Percentiles rank a stretch among this genome's conserved stretches.
phyloP scores from a whole-genome alignment of 2,797 vertebrate genomes.

The Babyrousa celebensis region DNA sequence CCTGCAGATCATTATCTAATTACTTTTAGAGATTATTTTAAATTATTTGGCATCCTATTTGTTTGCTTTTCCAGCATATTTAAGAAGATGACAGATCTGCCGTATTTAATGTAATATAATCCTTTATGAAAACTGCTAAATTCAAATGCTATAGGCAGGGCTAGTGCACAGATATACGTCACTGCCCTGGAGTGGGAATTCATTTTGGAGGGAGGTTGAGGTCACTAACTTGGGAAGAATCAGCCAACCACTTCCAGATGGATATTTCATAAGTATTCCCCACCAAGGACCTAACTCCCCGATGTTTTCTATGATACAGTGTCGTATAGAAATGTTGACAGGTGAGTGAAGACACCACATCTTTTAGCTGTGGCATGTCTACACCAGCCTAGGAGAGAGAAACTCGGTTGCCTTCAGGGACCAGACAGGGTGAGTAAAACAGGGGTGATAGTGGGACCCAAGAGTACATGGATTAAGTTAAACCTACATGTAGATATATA shows the following conservation, averaged over 20 bases:
- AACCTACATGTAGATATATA: neutral
- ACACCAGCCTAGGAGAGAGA: neutral
- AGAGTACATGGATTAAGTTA: neutral
- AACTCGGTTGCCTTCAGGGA: neutral
- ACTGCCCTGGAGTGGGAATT: neutral
- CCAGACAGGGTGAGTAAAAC: neutral
- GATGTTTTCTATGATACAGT: neutral
- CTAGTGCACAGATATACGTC: neutral
- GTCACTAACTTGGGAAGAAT: neutral
- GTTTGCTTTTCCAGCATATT: neutral
- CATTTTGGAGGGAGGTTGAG: neutral
- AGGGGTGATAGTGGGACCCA: neutral
- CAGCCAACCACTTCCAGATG: neutral
- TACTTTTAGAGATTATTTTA: conserved; percentile 52
- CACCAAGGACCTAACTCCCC: neutral
- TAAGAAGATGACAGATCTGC: conserved; percentile 23
- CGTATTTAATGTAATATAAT: neutral
- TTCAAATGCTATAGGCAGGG: neutral
- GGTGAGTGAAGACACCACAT: neutral
- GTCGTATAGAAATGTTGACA: neutral
- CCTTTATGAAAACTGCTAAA: neutral
- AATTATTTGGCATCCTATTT: neutral
- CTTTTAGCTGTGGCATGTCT: neutral
- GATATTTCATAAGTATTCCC: neutral
- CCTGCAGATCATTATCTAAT: conserved; percentile 10